Base-by-base conservation (phyloP, 2,113 vertebrate genomes). In the Scomber colias region DNA sequence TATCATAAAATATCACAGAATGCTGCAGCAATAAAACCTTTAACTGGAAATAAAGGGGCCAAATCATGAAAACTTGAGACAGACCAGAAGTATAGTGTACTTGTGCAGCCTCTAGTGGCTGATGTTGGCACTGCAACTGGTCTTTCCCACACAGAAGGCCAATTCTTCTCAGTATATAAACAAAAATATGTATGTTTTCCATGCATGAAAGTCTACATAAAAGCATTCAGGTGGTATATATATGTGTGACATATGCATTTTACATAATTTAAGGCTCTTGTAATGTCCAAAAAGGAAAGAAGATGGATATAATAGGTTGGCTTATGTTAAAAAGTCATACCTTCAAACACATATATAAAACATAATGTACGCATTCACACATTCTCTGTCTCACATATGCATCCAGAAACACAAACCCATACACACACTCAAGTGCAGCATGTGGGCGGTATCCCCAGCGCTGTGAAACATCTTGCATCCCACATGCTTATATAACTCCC, bases 401-500 rank as follows among this genome's bases (percentile, higher is more conserved):
- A 84, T 78, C 49, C 66, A 83, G 30, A 72, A 44, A 63, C 61
- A 45, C 59, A 71, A 40, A 74, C 77, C 84, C 75, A 81, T 73
- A 75, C 27, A 40, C 77, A 73, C 65, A 76, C 35, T 71, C 44
- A 70, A 60, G 65, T 31, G 46, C 83, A 86, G 87, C 68, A 82
- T 71, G 93, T 93, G 90, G 90, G 93, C 75, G 90, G 87, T 71
- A 84, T 91, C 84, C 87, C 82, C 83, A 68, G 86, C 54, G 62
- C 86, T 83, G 83, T 82, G 85, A 92, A 93, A 92, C 92, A 94
- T 94, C 91, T 93, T 93, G 84, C 94, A 90, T 90, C 93, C 94
- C 93, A 94, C 93, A 91, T 92, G 85, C 92, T 95, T 95, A 95
- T 90, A 87, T 94, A 95, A 94, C 92, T 90, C 87, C 73, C 87